phyloP scores from a whole-genome alignment of 2,888 invertebrate species.

The Agrotis puta region DNA sequence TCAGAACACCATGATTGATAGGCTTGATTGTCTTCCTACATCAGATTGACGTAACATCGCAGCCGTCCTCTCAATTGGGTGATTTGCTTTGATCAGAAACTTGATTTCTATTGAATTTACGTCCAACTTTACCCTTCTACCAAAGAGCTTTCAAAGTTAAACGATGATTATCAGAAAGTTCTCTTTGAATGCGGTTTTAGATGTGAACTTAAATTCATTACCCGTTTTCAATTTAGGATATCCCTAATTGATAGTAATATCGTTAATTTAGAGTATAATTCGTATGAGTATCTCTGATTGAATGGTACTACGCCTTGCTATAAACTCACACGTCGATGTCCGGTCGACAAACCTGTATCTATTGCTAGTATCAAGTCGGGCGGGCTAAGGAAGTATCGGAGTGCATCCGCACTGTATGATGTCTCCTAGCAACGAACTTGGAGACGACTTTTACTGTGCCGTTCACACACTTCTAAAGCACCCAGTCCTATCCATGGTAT shows the following conservation, averaged over 20 bases:
- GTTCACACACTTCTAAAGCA: conserved; percentile 43
- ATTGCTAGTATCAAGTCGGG: conserved; percentile 72
- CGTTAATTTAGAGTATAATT: conserved; percentile 8
- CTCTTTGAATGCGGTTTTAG: conserved; percentile 27
- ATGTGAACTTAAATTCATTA: conserved; percentile 12
- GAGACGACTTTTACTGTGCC: conserved; percentile 30
- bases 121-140: conserved; percentile 19
- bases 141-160: conserved; percentile 27
- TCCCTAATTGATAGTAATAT: conserved; percentile 1
- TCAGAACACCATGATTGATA: conserved; percentile 71
- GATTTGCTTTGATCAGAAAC: conserved; percentile 55
- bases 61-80: conserved; percentile 43
- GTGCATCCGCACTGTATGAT: conserved; percentile 68
- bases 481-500: conserved; percentile 35
- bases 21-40: conserved; percentile 47
- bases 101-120: conserved; percentile 39
- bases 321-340: conserved; percentile 52
- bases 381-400: conserved; percentile 73
- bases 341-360: conserved; percentile 78
- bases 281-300: conserved; percentile 6
- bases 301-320: conserved; percentile 3
- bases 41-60: conserved; percentile 37
- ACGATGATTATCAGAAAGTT: conserved; percentile 15
- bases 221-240: conserved; percentile 17
- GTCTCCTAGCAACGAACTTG: conserved; percentile 44